Evolutionary conservation across 2,888 invertebrate genomes (phyloP).

Genomic region (Ennomos fuscantarius): DNA sequence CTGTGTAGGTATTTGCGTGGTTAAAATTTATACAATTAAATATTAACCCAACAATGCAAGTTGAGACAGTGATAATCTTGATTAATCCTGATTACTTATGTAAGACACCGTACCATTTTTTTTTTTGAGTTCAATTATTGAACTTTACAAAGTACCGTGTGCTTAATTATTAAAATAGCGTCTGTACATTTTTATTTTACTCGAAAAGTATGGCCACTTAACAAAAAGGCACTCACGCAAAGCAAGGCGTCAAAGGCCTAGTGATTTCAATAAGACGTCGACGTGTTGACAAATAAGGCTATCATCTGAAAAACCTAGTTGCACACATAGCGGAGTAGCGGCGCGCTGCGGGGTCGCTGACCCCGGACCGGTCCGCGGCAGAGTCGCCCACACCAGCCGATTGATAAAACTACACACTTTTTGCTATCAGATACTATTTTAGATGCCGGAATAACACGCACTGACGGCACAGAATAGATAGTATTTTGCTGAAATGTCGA

Average conservation of each 20-base stretch:
- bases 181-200: slow-evolving; percentile 1
- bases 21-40: too few species aligned
- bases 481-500: too few species aligned
- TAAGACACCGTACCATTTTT: too few species aligned
- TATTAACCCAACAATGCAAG: too few species aligned
- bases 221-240: slow-evolving; percentile 23
- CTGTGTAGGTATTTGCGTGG: too few species aligned
- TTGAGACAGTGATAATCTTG: too few species aligned
- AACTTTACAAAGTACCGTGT: background rate
- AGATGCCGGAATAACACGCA: slow-evolving; percentile 20
- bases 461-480: slow-evolving; percentile 5
- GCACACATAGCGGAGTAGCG: slow-evolving; percentile 61
- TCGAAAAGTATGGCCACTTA: slow-evolving; percentile 19
- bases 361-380: slow-evolving; percentile 73
- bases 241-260: slow-evolving; percentile 31
- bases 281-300: slow-evolving; percentile 56
- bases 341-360: slow-evolving; percentile 65
- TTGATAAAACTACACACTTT: slow-evolving; percentile 56
- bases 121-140: too few species aligned
- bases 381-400: slow-evolving; percentile 42
- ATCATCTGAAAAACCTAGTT: slow-evolving; percentile 64
- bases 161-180: background rate
- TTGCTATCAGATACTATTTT: slow-evolving; percentile 46
- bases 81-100: too few species aligned
- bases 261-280: slow-evolving; percentile 36